Evolutionary conservation across 2,797 vertebrate species (phyloP), one percentile per base, ranked within the genome.

Genomic region (Acrossocheilus wenchowensis): DNA sequence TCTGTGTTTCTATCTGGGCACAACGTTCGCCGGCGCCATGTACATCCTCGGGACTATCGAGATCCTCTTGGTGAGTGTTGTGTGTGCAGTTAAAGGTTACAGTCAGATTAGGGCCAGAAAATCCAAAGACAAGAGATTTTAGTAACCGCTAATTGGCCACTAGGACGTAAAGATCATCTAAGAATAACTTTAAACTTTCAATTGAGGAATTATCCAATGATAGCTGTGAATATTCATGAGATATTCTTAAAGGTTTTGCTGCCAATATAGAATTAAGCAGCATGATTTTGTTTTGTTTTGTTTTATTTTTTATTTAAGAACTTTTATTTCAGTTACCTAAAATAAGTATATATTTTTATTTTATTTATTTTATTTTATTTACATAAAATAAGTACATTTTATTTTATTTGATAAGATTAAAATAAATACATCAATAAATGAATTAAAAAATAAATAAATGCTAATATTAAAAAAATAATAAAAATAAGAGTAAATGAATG

Each of bases 11-110:
- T 99, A 98, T 88, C 89, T 99, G 89, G 98, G 98, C 50, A 99
- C 98, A 10, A 99, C 98, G 0, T 99, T 99, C 23, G 98, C 98
- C 4, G 98, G 97, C n/a, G 96, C 98, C 80, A 99, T 99, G 98
- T 99, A 99, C 91, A 99, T 99, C 88, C 92, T 99, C 81, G 98
- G 98, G 75, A 98, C 98, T 72, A 99, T 99, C 78, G 98, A 99
- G 94, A 99, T 99, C 88, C 94, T 99, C 0, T 86, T 99, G 97
- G 98, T 98, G 87, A 96, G 97, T 93, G 34, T 60, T 14, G 17
- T 23, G 60, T 57, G 64, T 60, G 11, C 6, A 19, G 0, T 21
- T 45, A 3, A 0, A 48, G 39, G 36, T 69, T 36, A 30, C 9
- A 9, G 17, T 85, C 36, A 71, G 45, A 71, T 78, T 64, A 54